phyloP scores from a whole-genome alignment of 1,140 invertebrate genomes.

The Antheraea pernyi region DNA sequence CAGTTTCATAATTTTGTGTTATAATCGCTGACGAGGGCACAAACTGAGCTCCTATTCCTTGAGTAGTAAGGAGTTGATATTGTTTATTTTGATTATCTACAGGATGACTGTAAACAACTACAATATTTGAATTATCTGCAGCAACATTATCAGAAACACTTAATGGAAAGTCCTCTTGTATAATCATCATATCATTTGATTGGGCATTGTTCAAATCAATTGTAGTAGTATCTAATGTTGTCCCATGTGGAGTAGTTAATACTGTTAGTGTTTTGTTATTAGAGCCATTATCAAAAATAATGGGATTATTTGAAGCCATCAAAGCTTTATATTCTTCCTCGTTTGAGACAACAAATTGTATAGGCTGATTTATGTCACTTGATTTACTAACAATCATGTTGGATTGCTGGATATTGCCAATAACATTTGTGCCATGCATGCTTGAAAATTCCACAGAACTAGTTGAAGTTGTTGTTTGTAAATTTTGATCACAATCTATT shows the following conservation, averaged over 20 bases:
- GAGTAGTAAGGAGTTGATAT: constrained; percentile 63
- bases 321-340: constrained; percentile 75
- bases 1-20: constrained; percentile 77
- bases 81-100: constrained; percentile 78
- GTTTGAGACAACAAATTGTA: constrained; percentile 74
- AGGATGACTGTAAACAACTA: constrained; percentile 81
- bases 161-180: constrained; percentile 66
- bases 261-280: constrained; percentile 59
- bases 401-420: constrained; percentile 28
- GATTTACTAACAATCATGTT: constrained; percentile 56
- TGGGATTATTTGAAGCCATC: constrained; percentile 62
- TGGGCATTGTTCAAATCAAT: constrained; percentile 56
- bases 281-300: constrained; percentile 63
- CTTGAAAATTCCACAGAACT: constrained; percentile 45
- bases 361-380: constrained; percentile 57
- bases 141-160: constrained; percentile 66
- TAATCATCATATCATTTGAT: constrained; percentile 72
- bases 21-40: constrained; percentile 70
- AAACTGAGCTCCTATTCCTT: constrained; percentile 59
- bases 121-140: constrained; percentile 80
- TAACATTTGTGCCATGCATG: constrained; percentile 26
- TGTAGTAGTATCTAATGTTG: constrained; percentile 35
- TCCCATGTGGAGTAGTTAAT: constrained; percentile 42
- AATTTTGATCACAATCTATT: constrained; percentile 34
- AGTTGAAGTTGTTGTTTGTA: constrained; percentile 34